These are phyloP conservation scores for Gallinago solitaria DNA, from an alignment of 2,797 vertebrate species.

Conservation along the genomic window DNA sequence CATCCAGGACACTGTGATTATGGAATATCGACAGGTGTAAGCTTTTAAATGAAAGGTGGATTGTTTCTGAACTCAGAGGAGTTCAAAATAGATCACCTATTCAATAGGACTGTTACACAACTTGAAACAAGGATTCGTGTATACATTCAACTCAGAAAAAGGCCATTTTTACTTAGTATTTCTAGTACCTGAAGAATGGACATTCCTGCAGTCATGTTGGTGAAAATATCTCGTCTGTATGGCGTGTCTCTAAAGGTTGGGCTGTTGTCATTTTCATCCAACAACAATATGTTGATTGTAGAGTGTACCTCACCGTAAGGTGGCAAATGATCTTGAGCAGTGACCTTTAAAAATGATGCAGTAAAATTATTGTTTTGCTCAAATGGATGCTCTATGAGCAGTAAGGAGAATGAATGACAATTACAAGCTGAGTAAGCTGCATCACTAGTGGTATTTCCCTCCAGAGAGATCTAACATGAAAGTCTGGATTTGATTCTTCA, in stretches of 20 bases:
- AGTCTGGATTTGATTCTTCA: not conserved
- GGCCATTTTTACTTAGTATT: not conserved
- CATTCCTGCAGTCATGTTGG: constrained; percentile 77
- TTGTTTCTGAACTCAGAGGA: not conserved
- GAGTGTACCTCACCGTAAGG: not conserved
- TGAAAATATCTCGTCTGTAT: constrained; percentile 73
- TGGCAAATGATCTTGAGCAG: constrained; percentile 67
- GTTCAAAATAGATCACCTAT: not conserved
- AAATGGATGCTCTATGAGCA: not conserved
- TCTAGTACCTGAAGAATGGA: constrained; percentile 76
- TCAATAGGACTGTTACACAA: not conserved
- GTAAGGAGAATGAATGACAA: not conserved
- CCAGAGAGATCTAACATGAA: not conserved
- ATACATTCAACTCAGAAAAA: not conserved
- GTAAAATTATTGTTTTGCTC: not conserved
- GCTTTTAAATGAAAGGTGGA: not conserved
- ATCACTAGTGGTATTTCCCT: not conserved
- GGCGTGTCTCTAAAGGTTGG: constrained; percentile 67
- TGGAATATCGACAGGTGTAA: not conserved
- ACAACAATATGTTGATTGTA: constrained; percentile 67
- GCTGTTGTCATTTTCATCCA: constrained; percentile 83
- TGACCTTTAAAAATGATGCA: constrained; percentile 65
- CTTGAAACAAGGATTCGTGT: not conserved
- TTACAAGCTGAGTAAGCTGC: not conserved
- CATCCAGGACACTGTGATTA: not conserved